A percentile compares a stretch with the other conserved stretches of the same genome.
These are phyloP conservation scores for Lasioglossum baleicum DNA, from an alignment of 1,140 invertebrate genomes.

Conservation along the genomic window DNA sequence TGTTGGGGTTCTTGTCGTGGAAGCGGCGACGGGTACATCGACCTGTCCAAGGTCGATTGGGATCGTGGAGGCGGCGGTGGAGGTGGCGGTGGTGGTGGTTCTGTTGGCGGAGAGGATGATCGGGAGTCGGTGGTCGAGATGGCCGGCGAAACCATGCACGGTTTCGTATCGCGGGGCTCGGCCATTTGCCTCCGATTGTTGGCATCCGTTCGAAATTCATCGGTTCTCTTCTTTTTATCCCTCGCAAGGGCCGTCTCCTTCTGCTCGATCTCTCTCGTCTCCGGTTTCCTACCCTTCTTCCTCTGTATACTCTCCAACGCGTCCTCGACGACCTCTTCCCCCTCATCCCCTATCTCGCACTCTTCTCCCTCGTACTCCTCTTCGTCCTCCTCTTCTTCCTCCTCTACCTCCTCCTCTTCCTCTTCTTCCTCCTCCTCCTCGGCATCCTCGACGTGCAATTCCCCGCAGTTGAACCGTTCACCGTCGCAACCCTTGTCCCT, in stretches of 20 bases:
- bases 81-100: conserved; percentile 22
- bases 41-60: conserved; percentile 9
- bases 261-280: not conserved
- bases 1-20: conserved; percentile 75
- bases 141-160: not conserved
- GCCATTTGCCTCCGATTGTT: not conserved
- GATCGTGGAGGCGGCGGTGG: conserved; percentile 22
- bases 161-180: conserved; percentile 7
- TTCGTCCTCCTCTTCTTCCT: conserved; percentile 58
- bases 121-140: not conserved
- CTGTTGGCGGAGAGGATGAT: not conserved
- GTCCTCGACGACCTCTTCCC: conserved; percentile 1
- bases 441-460: conserved; percentile 47
- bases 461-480: conserved; percentile 49
- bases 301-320: no score
- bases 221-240: not conserved
- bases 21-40: conserved; percentile 11
- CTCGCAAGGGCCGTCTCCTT: not conserved
- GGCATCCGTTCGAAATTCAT: no score
- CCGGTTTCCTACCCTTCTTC: not conserved
- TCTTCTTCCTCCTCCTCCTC: conserved; percentile 75
- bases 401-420: conserved; percentile 75
- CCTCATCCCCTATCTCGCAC: conserved; percentile 22
- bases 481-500: conserved; percentile 38
- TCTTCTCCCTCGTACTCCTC: conserved; percentile 70